Base-by-base conservation (phyloP, 2,797 vertebrate species). In the Margarornis squamiger region DNA sequence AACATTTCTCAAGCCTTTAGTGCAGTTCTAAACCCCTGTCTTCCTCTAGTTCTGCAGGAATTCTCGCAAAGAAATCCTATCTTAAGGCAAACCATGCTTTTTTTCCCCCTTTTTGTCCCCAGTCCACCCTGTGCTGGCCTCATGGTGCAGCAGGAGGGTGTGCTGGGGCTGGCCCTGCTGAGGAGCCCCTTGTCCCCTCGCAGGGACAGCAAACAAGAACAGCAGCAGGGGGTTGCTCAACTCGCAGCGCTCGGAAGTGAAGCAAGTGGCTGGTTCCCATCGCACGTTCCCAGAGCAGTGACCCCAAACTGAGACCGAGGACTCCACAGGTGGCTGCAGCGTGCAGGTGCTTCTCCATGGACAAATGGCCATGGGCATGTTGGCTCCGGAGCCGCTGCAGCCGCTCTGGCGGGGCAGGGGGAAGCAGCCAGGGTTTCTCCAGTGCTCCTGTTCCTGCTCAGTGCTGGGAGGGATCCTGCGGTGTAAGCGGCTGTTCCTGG, bases 201-300 rank as follows among this genome's bases (percentile, higher is more conserved):
- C 65, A 32, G 71, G 87, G 32, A 68, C 82, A 54, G 30, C 36
- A 62, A 51, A 65, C 32, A 21, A 8, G 67, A 52, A 14, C 5
- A 54, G 55, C 75, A 51, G 78, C 38, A 13, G 3, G 22, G 26
- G 26, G 23, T 92, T 93, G 88, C 92, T 88, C 91, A 83, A 88
- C 6, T 4, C 0, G 0, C 23, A 14, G 63, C 0, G 0, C 65
- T 93, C 9, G 8, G 86, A 90, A 77, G 43, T 80, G 27, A 26
- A 90, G 75, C 83, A 88, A 82, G 92, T 1, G 3, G 16, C 59
- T 16, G 55, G 43, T 85, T 75, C 79, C 39, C 84, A 14, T 38
- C 0, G 0, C 0, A 0, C 4, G 0, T 49, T 81, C 73, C 39
- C 54, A 15, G 43, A 39, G 15, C 9, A 36, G 48, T 3, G 30